Percentiles rank a stretch among this genome's conserved stretches.
These are phyloP conservation scores for Scomber scombrus DNA, from an alignment of 2,113 vertebrate species.

Conservation along the genomic window DNA sequence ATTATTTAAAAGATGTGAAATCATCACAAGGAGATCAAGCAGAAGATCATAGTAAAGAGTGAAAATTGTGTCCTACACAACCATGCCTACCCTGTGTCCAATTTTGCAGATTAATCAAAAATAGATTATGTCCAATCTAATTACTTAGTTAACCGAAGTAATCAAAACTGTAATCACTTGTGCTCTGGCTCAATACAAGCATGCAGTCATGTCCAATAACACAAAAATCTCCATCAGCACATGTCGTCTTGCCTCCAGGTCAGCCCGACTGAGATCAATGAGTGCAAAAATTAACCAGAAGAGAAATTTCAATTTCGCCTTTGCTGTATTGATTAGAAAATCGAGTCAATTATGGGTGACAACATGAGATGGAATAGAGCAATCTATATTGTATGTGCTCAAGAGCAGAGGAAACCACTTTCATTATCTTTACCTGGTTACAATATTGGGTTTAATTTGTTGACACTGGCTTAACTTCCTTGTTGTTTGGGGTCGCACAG, in stretches of 20 bases:
- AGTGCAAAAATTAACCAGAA: constrained; percentile 62
- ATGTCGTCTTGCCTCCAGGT: constrained; percentile 37
- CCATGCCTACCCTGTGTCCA: constrained; percentile 23
- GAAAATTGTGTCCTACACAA: not conserved
- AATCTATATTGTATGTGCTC: constrained; percentile 58
- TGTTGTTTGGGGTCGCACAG: not conserved
- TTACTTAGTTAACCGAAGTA: constrained; percentile 51
- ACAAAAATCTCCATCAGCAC: constrained; percentile 46
- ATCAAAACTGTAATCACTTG: constrained; percentile 66
- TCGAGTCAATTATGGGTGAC: constrained; percentile 76
- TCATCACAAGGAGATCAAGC: constrained; percentile 10
- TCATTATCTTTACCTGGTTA: constrained; percentile 36
- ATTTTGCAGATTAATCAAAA: constrained; percentile 50
- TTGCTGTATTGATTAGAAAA: constrained; percentile 73
- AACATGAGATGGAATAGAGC: constrained; percentile 46
- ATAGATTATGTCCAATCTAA: constrained; percentile 55
- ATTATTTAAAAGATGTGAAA: constrained; percentile 11
- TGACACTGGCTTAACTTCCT: not conserved
- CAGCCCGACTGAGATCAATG: constrained; percentile 58
- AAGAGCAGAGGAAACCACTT: constrained; percentile 47
- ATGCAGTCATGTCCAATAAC: constrained; percentile 59
- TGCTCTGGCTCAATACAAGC: constrained; percentile 53
- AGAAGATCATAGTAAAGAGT: not conserved
- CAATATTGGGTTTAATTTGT: constrained; percentile 15
- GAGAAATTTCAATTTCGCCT: constrained; percentile 73